Percentiles rank a stretch among this genome's conserved stretches.
These are phyloP conservation scores for Oopsacas minuta DNA, from an alignment of 37 sponge, comb jelly and placozoan species.

Conservation along the genomic window DNA sequence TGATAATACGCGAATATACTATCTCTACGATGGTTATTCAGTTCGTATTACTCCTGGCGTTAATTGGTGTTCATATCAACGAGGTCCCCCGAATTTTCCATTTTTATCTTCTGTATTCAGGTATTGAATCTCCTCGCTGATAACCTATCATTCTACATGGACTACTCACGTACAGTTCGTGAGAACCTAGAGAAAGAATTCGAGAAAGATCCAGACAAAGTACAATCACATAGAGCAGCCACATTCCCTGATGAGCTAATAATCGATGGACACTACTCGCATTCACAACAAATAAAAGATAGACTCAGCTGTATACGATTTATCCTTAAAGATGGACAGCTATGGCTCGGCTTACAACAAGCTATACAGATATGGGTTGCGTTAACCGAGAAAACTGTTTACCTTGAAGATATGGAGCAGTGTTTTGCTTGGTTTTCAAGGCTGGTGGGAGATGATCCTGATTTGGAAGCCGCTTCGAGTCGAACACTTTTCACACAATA, in stretches of 20 bases:
- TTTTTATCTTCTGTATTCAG: neutral
- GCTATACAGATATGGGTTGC: neutral
- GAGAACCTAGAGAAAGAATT: neutral
- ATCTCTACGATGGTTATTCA: too few relatives aligned
- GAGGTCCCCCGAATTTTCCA: too few relatives aligned
- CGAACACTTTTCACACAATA: neutral
- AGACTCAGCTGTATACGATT: slow-evolving; percentile 37
- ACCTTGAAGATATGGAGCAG: neutral
- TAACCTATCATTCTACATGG: neutral
- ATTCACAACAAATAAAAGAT: slow-evolving; percentile 26
- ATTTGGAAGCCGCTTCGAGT: neutral
- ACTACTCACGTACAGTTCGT: slow-evolving; percentile 16
- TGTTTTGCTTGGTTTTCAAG: neutral
- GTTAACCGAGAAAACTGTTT: neutral
- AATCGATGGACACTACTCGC: slow-evolving; percentile 20
- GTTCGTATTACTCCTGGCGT: too few relatives aligned
- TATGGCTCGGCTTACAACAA: slow-evolving; percentile 49
- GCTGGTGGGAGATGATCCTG: neutral
- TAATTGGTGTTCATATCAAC: too few relatives aligned
- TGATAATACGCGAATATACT: too few relatives aligned
- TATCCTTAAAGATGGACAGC: slow-evolving; percentile 68
- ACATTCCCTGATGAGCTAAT: slow-evolving; percentile 23
- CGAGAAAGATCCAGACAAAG: slow-evolving; percentile 15
- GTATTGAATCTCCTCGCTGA: neutral
- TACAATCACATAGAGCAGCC: neutral